Evolutionary conservation across 2,888 invertebrate species (phyloP).

Genomic region (Prosapia bicincta): DNA sequence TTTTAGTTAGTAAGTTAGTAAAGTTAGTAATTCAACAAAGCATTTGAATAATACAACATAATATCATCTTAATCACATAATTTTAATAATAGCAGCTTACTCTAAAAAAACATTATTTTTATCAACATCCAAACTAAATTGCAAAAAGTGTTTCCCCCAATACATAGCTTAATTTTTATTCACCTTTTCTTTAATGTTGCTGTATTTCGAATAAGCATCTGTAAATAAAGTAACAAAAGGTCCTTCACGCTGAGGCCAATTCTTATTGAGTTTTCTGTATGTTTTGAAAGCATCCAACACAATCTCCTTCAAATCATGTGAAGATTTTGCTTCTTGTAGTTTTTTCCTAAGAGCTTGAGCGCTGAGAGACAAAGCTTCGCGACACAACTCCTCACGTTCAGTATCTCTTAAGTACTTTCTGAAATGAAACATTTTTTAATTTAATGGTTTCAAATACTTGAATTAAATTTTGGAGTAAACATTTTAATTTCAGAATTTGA

Average conservation of each 20-base stretch:
- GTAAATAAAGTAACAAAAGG: slow-evolving; percentile 61
- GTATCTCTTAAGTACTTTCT: slow-evolving; percentile 80
- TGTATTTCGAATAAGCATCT: slow-evolving; percentile 66
- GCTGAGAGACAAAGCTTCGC: slow-evolving; percentile 72
- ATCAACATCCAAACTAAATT: too few relatives aligned
- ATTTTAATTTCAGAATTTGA: too few relatives aligned
- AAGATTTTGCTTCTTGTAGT: slow-evolving; percentile 28
- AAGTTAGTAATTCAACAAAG: too few relatives aligned
- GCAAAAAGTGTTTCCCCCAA: too few relatives aligned
- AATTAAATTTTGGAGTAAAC: too few relatives aligned
- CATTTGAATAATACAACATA: too few relatives aligned
- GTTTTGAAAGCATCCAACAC: slow-evolving; percentile 56
- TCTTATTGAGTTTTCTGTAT: slow-evolving; percentile 66
- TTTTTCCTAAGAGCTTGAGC: slow-evolving; percentile 59
- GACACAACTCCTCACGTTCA: slow-evolving; percentile 76
- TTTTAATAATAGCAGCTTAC: slow-evolving; percentile 27
- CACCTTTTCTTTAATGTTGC: slow-evolving; percentile 44
- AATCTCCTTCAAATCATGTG: slow-evolving; percentile 43
- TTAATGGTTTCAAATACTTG: too few relatives aligned
- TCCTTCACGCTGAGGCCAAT: slow-evolving; percentile 55
- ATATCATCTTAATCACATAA: too few relatives aligned
- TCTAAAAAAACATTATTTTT: too few relatives aligned
- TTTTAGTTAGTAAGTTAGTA: too few relatives aligned
- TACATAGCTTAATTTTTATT: too few relatives aligned
- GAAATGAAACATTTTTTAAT: slow-evolving; percentile 39